Conservation (phyloP, 64 coral and sea anemone species). For the Exaiptasia diaphana region DNA sequence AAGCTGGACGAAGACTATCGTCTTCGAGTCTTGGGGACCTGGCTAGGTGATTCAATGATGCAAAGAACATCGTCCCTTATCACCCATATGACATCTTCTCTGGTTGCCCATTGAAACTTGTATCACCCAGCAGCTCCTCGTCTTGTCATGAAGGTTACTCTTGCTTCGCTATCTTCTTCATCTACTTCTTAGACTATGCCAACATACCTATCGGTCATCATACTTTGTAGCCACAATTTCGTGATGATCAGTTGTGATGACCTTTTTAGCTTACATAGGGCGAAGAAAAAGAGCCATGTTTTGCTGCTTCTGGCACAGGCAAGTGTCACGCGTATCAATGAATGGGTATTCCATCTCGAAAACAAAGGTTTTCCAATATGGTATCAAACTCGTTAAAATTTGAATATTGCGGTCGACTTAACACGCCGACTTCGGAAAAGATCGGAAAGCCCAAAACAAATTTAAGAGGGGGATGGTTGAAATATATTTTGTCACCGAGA, state of each 20-base stretch:
- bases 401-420: no score
- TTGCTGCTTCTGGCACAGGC: constrained; percentile 35
- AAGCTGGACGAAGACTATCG: background rate
- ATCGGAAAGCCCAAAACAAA: no score
- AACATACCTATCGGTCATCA: constrained; percentile 24
- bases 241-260: background rate
- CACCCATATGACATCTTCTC: background rate
- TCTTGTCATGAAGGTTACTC: constrained; percentile 8
- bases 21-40: background rate
- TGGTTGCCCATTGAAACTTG: background rate
- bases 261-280: background rate
- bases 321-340: constrained; percentile 7
- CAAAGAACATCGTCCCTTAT: background rate
- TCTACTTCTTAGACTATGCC: constrained; percentile 24
- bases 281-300: constrained; percentile 2
- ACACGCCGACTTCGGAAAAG: no score
- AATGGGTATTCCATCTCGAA: no score
- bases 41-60: background rate
- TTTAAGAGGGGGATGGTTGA: no score
- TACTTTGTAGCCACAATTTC: constrained; percentile 11
- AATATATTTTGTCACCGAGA: no score
- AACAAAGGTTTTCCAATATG: no score
- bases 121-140: background rate
- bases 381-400: no score
- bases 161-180: background rate